These are phyloP conservation scores for Pseudoips prasinana DNA, from an alignment of 2,888 invertebrate genomes.

Conservation along the genomic window DNA sequence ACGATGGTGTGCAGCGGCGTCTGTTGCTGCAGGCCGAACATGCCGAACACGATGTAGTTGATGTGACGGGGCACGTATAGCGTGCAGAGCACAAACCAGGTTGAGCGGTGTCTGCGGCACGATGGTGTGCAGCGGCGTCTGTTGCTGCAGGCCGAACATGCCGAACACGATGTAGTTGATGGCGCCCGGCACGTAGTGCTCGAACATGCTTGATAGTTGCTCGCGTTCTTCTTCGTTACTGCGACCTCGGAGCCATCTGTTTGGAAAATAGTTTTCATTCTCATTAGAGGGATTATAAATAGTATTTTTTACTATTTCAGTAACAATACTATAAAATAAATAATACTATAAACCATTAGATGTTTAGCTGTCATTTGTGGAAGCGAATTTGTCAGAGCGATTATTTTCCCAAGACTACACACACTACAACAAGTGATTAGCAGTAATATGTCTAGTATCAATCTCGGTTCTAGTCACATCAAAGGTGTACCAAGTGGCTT, in stretches of 20 bases:
- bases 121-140: constrained; percentile 89
- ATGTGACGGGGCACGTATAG: constrained; percentile 88
- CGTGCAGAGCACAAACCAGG: constrained; percentile 86
- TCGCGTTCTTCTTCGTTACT: constrained; percentile 77
- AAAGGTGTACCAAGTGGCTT: too few relatives aligned
- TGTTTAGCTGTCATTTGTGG: too few relatives aligned
- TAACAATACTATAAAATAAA: too few relatives aligned
- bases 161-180: constrained; percentile 89
- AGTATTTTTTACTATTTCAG: too few relatives aligned
- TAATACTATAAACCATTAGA: too few relatives aligned
- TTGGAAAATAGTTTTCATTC: too few relatives aligned
- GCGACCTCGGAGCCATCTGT: constrained; percentile 86
- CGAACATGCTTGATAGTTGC: constrained; percentile 83
- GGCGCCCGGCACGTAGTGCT: constrained; percentile 87
- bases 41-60: constrained; percentile 87
- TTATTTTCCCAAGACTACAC: too few relatives aligned
- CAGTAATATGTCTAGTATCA: too few relatives aligned
- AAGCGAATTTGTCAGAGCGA: too few relatives aligned
- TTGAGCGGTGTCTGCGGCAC: constrained; percentile 93
- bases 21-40: constrained; percentile 87
- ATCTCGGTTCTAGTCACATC: too few relatives aligned
- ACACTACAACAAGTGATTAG: too few relatives aligned
- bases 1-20: constrained; percentile 90
- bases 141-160: constrained; percentile 86
- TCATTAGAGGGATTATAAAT: too few relatives aligned